Evolutionary conservation across 2,113 vertebrate species (phyloP).

Genomic region (Macrotus californicus): DNA sequence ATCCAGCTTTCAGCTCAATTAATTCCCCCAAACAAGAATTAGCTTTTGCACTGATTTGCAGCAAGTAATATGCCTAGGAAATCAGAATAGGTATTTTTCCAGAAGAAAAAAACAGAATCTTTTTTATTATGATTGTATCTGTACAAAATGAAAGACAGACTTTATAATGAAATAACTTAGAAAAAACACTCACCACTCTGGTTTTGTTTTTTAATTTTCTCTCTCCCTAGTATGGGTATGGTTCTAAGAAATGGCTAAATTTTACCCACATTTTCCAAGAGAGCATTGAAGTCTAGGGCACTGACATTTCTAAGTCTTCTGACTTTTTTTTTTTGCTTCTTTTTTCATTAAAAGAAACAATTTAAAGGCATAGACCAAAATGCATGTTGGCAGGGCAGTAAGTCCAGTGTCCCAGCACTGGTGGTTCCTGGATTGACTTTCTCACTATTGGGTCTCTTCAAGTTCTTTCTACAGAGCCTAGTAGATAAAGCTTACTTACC

Average conservation of each 20-base stretch:
- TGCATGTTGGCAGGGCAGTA: background rate
- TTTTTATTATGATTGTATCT: background rate
- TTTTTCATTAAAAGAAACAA: background rate
- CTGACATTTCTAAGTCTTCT: background rate
- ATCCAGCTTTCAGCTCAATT: conserved; percentile 53
- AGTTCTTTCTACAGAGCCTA: background rate
- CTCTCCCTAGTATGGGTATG: background rate
- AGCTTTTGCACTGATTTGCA: conserved; percentile 47
- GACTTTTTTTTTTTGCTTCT: background rate
- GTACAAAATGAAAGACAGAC: background rate
- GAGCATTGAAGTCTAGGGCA: background rate
- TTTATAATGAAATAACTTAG: background rate
- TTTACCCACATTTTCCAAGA: conserved; percentile 25
- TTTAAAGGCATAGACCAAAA: conserved; percentile 10
- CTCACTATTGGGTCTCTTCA: background rate
- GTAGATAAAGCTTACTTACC: background rate
- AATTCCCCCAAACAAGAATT: conserved; percentile 68
- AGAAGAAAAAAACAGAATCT: background rate
- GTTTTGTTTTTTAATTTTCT: conserved; percentile 11
- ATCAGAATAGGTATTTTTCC: background rate
- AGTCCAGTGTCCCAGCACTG: background rate
- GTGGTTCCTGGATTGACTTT: background rate
- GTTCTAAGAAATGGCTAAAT: conserved; percentile 15
- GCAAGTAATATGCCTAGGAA: conserved; percentile 48
- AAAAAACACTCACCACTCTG: background rate